Evolutionary conservation across 2,888 invertebrate species (phyloP).

Genomic region (Nomada ruficornis): DNA sequence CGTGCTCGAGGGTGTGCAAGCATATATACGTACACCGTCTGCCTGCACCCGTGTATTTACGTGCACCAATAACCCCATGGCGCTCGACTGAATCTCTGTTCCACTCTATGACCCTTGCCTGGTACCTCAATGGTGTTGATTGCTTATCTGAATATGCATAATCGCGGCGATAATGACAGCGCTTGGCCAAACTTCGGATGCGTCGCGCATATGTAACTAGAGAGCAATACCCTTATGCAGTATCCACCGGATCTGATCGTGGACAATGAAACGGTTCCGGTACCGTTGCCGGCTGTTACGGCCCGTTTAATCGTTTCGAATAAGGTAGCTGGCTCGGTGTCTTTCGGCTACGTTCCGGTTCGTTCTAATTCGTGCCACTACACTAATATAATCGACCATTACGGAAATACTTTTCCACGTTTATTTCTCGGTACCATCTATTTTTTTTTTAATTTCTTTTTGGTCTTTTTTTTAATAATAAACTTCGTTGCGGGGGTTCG

Average conservation of each 20-base stretch:
- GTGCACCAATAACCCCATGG: background rate
- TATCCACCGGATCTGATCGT: slow-evolving; percentile 56
- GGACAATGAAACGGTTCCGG: slow-evolving; percentile 66
- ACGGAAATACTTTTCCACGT: background rate
- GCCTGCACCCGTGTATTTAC: slow-evolving; percentile 1
- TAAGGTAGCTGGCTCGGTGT: background rate
- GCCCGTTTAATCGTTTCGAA: slow-evolving; percentile 43
- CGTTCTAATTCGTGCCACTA: background rate
- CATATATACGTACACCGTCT: no score
- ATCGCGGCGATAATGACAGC: slow-evolving; percentile 68
- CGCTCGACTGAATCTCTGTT: slow-evolving; percentile 53
- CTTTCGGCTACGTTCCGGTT: slow-evolving; percentile 6
- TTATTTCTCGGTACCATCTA: background rate
- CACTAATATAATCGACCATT: background rate
- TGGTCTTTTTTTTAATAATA: background rate
- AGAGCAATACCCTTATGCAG: slow-evolving; percentile 69
- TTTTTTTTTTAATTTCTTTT: no score
- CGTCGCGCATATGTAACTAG: slow-evolving; percentile 68
- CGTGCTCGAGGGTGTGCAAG: background rate
- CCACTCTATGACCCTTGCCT: slow-evolving; percentile 56
- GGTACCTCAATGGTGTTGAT: slow-evolving; percentile 71
- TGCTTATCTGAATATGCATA: slow-evolving; percentile 74
- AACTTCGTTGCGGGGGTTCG: background rate
- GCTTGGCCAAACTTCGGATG: slow-evolving; percentile 64
- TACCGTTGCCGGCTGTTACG: slow-evolving; percentile 30